phyloP scores from a whole-genome alignment of 2,113 vertebrate species.

The Thryonomys swinderianus region DNA sequence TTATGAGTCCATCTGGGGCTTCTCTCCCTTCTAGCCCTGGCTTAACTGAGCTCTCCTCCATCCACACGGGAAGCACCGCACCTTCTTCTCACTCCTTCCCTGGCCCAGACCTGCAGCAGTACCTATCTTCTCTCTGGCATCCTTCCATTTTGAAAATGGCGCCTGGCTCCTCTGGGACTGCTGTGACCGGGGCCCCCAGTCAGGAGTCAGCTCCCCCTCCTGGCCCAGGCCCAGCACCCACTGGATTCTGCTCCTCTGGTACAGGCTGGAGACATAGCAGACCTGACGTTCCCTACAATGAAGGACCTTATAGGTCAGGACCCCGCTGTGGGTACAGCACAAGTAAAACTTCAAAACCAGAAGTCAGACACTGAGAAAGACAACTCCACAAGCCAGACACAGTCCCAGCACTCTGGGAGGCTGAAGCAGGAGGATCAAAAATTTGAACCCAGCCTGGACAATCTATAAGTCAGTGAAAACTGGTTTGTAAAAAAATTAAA shows the following conservation, averaged over 20 bases:
- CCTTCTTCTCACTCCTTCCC: too few relatives aligned
- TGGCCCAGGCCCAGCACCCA: too few relatives aligned
- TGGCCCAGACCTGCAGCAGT: not conserved
- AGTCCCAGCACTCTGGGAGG: not conserved
- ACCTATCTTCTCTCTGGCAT: too few relatives aligned
- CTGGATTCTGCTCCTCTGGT: not conserved
- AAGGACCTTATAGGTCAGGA: not conserved
- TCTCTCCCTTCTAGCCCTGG: not conserved
- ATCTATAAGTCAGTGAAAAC: not conserved
- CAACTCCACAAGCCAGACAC: not conserved
- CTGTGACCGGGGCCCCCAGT: not conserved
- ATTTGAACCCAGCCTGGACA: not conserved
- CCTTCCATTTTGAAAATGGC: not conserved
- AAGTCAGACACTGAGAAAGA: not conserved
- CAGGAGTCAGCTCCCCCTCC: not conserved
- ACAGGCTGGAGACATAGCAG: not conserved
- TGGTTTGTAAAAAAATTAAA: not conserved
- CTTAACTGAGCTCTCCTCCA: fast-evolving
- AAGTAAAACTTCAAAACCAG: not conserved
- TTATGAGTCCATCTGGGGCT: not conserved
- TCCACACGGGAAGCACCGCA: not conserved
- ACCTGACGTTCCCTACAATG: not conserved
- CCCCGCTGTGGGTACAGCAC: fast-evolving
- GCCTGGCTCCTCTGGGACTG: fast-evolving
- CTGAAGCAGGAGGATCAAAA: not conserved